These are phyloP conservation scores for Leptinotarsa defecta DNA, from an alignment of 1,140 invertebrate species.

Conservation along the genomic window DNA sequence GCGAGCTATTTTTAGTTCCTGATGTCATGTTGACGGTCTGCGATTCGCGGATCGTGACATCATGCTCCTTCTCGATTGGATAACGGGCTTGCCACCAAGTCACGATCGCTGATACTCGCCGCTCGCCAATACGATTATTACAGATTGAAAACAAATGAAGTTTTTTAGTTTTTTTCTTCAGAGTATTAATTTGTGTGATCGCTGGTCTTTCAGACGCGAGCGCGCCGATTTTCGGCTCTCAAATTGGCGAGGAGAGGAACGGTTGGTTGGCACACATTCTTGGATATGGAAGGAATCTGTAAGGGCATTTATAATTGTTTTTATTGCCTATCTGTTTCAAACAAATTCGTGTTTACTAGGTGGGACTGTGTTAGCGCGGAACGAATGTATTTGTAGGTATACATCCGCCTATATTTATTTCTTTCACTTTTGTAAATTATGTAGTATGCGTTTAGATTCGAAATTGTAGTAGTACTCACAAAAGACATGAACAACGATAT, in stretches of 20 bases:
- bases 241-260: background rate
- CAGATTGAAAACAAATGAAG: slow-evolving; percentile 37
- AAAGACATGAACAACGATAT: too few relatives aligned
- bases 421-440: background rate
- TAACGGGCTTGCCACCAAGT: slow-evolving; percentile 31
- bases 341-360: background rate
- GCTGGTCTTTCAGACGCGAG: background rate
- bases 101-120: slow-evolving; percentile 36
- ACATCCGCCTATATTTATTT: background rate
- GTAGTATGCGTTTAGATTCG: too few relatives aligned
- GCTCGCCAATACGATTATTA: slow-evolving; percentile 37
- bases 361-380: background rate
- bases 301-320: slow-evolving; percentile 10
- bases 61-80: slow-evolving; percentile 36
- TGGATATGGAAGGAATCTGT: background rate
- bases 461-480: too few relatives aligned
- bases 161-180: slow-evolving; percentile 25
- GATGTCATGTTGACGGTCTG: slow-evolving; percentile 37
- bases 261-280: slow-evolving; percentile 18
- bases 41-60: slow-evolving; percentile 39
- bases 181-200: slow-evolving; percentile 23
- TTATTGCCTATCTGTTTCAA: background rate
- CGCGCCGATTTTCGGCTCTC: slow-evolving; percentile 6
- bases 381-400: background rate
- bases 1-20: slow-evolving; percentile 48